Percentiles rank a stretch among this genome's conserved stretches.
Conservation (phyloP, 2,888 invertebrate species). For the Eristalis tenax region DNA sequence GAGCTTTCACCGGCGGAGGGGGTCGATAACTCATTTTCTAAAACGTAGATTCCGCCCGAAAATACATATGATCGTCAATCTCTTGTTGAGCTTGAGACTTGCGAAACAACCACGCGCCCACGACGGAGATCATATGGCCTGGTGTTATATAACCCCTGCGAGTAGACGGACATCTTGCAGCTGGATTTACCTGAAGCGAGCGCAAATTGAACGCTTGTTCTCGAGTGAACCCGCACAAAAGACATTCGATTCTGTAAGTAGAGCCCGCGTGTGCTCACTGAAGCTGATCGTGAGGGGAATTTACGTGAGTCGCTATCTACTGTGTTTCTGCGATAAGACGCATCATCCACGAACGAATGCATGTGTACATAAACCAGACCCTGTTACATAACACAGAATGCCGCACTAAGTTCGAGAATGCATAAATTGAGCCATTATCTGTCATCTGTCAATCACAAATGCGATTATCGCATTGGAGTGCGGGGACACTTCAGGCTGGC, state of each 20-base stretch:
- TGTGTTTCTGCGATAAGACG: neutral
- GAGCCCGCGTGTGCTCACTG: neutral
- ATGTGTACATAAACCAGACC: neutral
- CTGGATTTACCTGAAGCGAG: neutral
- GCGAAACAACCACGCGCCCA: too few species aligned
- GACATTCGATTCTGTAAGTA: neutral
- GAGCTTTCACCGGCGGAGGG: neutral
- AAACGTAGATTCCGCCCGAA: neutral
- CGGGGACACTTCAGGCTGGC: neutral
- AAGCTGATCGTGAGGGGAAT: neutral
- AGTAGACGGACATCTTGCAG: neutral
- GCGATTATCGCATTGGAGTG: neutral
- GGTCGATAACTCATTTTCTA: neutral
- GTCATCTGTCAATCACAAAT: neutral
- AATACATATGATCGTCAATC: neutral
- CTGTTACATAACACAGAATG: neutral
- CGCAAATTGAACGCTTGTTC: neutral
- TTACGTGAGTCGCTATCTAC: neutral
- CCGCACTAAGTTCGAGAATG: neutral
- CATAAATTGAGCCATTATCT: neutral
- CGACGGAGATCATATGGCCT: neutral
- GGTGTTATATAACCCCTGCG: neutral
- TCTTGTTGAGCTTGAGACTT: too few species aligned
- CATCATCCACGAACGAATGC: neutral
- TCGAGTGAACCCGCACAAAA: neutral